Base-by-base conservation (phyloP, 2,797 vertebrate genomes). In the Crypturellus tataupa region DNA sequence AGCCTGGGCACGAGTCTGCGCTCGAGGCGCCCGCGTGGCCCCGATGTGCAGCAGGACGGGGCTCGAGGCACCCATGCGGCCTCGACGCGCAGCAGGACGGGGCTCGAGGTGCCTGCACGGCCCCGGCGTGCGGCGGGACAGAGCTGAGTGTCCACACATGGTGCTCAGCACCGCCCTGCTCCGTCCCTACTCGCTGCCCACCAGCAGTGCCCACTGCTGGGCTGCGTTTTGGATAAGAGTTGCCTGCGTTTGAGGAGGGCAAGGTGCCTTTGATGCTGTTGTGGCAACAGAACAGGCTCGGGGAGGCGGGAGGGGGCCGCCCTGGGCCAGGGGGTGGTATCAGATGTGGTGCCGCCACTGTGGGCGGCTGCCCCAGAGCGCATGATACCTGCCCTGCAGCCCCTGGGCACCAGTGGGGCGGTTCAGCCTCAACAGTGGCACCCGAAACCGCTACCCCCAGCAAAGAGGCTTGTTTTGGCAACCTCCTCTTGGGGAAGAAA, bases 241-340 rank as follows among this genome's bases (percentile, higher is more conserved):
- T 9, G 31, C 85, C 27, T 39, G 44, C 55, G 47, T 31, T 27
- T 9, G 42, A 44, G 17, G 16, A 21, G 75, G 78, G 60, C 9
- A 96, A 89, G 64, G 75, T 71, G 85, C 87, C 62, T 95, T 95
- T 94, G 95, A 95, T 95, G 78, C 24, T 94, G 95, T 95, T 96
- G 77, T 93, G 91, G 87, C 95, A 96, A 96, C 94, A 95, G 37
- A 42, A 3, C 58, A 49, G 78, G 80, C 82, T 18, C 2, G 12
- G 83, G 91, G 93, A 89, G 89, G 89, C 33, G 68, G 91, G 85
- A 73, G 91, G 85, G 89, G 89, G 91, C 5, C 44, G 86, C 46
- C 24, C 80, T 70, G 56, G 71, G 72, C 86, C 8, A 2, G n/a
- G 86, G 85, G 56, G 9, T 69, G 35, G 9, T 69, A 33, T 94